Base-by-base conservation (phyloP, 2,888 invertebrate species). In the Diogma glabrata region DNA sequence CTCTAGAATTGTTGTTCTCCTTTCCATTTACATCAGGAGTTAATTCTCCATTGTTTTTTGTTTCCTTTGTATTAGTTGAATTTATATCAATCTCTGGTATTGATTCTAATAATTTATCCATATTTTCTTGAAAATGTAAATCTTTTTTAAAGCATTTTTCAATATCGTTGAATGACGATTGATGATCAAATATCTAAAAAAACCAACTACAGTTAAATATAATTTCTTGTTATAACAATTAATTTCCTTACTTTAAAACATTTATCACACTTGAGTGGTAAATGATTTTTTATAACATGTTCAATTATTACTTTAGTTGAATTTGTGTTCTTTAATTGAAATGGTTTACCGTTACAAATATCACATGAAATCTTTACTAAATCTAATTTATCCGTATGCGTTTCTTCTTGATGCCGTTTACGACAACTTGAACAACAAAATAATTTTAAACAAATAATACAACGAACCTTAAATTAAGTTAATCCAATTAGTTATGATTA, bases 1-100 rank as follows among this genome's bases (percentile, higher is more conserved):
- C n/a, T n/a, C n/a, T n/a, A n/a, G n/a, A n/a, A n/a, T n/a, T n/a
- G n/a, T n/a, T n/a, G n/a, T n/a, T n/a, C n/a, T n/a, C n/a, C n/a
- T n/a, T n/a, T n/a, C 60, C 40, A 64, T 53, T 1, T 65, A 64
- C 46, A 64, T 63, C 9, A n/a, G 67, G 68, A 12, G 67, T 66
- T n/a, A 58, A 47, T 5, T 58, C 55, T 8, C 9, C 50, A 50
- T 4, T 30, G n/a, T n/a, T n/a, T n/a, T n/a, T n/a, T n/a, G n/a
- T n/a, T n/a, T n/a, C n/a, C n/a, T n/a, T 50, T 43, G 30, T 45
- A 50, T 47, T 19, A 47, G 24, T 12, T 20, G 19, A 19, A 17
- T 24, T 47, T 47, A 26, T 17, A 16, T 47, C 19, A 16, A 30
- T 3, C 19, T 47, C 47, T 6, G 28, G 47, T 26, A 47, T 47